These are phyloP conservation scores for Calliopsis andreniformis DNA, from an alignment of 1,140 invertebrate genomes.

Conservation along the genomic window DNA sequence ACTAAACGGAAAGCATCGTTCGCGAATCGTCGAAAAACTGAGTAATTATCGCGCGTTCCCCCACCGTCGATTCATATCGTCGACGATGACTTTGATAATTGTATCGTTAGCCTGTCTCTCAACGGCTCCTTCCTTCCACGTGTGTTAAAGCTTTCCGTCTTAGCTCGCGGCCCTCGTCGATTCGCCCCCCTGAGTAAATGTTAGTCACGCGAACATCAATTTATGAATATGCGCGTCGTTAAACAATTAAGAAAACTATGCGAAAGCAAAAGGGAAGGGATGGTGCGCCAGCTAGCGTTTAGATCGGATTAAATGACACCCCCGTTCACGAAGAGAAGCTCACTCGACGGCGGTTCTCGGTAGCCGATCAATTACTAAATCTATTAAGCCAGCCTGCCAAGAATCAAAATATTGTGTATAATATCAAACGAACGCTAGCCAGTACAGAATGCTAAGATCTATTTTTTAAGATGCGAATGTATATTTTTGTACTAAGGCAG, in stretches of 20 bases:
- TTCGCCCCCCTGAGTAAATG: conserved; percentile 34
- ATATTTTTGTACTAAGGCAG: conserved; percentile 82
- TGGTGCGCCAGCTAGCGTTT: conserved; percentile 72
- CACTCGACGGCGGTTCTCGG: conserved; percentile 69
- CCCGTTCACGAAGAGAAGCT: conserved; percentile 54
- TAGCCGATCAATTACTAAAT: conserved; percentile 63
- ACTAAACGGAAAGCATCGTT: conserved; percentile 56
- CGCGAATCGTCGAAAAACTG: conserved; percentile 17
- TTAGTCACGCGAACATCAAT: conserved; percentile 34
- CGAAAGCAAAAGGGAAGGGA: conserved; percentile 48
- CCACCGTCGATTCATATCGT: not conserved
- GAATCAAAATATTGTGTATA: conserved; percentile 71
- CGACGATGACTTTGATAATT: conserved; percentile 20
- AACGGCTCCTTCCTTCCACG: not conserved
- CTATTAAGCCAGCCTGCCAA: conserved; percentile 67
- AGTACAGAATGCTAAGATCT: conserved; percentile 78
- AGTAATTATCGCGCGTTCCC: not conserved
- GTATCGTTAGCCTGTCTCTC: not conserved
- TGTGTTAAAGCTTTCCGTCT: conserved; percentile 50
- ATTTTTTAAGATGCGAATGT: conserved; percentile 82
- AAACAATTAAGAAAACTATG: no score
- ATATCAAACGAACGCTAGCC: conserved; percentile 68
- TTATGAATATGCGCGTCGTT: conserved; percentile 62
- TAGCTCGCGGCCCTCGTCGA: conserved; percentile 39
- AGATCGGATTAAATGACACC: conserved; percentile 70